Evolutionary conservation across 2,888 invertebrate genomes (phyloP).

Genomic region (Cerceris ruficornis): DNA sequence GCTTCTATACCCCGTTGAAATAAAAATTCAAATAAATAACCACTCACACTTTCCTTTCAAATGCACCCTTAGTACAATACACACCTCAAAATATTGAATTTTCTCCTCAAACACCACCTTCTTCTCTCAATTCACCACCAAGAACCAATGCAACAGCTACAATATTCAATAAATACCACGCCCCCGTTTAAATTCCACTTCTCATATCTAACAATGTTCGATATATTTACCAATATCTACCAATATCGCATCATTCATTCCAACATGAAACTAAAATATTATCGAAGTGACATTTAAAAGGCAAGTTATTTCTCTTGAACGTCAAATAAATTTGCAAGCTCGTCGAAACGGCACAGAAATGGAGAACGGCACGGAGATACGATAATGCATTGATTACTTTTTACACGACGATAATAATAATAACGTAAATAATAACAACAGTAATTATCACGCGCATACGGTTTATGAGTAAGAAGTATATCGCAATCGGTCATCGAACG

Average conservation of each 20-base stretch:
- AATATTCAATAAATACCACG: no score
- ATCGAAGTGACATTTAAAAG: background rate
- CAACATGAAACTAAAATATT: background rate
- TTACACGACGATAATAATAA: background rate
- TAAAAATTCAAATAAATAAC: no score
- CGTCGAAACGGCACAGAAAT: background rate
- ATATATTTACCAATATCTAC: no score
- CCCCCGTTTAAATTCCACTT: no score
- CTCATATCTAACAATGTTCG: no score
- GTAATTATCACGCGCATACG: background rate
- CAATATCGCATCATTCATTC: background rate
- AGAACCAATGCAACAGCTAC: no score
- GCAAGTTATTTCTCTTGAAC: background rate
- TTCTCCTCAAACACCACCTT: no score
- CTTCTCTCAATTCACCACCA: no score
- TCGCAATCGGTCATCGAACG: constrained; percentile 58
- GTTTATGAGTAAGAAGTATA: background rate
- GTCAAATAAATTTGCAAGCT: background rate
- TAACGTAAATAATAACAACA: background rate
- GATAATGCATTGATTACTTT: background rate
- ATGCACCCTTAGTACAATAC: no score
- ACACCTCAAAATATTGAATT: no score
- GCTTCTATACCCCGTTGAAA: no score
- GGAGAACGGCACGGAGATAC: background rate
- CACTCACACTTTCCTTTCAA: no score